A percentile compares a stretch with the other conserved stretches of the same genome.
Evolutionary conservation across 1,140 invertebrate genomes (phyloP).

Genomic region (Venturia canescens): DNA sequence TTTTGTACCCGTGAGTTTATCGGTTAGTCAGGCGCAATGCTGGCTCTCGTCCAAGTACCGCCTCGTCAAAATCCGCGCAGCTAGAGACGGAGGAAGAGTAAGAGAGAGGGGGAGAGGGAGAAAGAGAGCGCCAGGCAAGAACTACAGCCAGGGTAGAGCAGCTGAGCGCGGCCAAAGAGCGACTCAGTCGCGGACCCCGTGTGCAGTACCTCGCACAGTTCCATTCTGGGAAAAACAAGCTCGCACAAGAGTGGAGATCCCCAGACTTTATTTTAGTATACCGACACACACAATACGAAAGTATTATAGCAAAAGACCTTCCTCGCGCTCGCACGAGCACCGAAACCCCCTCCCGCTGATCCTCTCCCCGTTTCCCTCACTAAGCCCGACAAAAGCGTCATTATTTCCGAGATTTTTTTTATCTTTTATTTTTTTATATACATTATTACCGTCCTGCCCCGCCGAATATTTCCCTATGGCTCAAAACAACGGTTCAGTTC

Average conservation of each 20-base stretch:
- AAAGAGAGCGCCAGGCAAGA: slow-evolving; percentile 22
- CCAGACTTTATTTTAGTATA: slow-evolving; percentile 39
- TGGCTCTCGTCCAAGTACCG: slow-evolving; percentile 73
- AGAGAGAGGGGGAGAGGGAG: slow-evolving; percentile 4
- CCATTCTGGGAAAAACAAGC: slow-evolving; percentile 40
- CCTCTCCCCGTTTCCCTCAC: neutral
- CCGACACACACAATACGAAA: slow-evolving; percentile 41
- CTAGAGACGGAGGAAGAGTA: slow-evolving; percentile 56
- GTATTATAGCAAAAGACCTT: neutral
- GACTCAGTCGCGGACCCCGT: slow-evolving; percentile 30
- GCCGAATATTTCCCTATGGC: too few species aligned
- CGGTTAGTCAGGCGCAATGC: slow-evolving; percentile 71
- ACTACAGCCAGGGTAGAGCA: slow-evolving; percentile 4
- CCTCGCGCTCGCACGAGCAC: neutral
- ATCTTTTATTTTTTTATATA: too few species aligned
- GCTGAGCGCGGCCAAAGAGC: slow-evolving; percentile 37
- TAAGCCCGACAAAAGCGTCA: too few species aligned
- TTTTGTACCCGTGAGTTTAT: slow-evolving; percentile 53
- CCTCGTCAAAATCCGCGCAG: slow-evolving; percentile 62
- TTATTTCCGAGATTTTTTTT: too few species aligned
- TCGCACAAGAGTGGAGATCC: neutral
- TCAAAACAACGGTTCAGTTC: too few species aligned
- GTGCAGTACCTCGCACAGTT: slow-evolving; percentile 33
- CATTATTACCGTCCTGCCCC: too few species aligned
- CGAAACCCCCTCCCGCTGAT: neutral